Conservation (phyloP, 2,113 vertebrate genomes). For the Melanotaenia duboulayi region DNA sequence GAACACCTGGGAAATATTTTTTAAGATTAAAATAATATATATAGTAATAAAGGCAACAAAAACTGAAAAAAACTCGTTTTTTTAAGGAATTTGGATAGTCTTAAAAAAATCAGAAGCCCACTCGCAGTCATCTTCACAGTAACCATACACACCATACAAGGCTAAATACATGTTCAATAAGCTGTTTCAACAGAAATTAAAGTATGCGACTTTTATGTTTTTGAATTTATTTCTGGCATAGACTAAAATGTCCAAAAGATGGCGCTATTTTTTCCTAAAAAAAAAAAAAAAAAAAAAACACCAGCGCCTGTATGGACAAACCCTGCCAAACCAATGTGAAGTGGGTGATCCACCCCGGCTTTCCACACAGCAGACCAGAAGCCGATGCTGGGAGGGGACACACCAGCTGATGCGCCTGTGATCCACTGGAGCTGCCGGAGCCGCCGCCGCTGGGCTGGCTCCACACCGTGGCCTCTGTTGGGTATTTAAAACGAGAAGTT, state of each 20-base stretch:
- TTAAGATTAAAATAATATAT: no score
- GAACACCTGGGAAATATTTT: no score
- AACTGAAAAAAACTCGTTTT: no score
- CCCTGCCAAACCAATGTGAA: conserved; percentile 28
- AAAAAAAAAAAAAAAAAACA: no score
- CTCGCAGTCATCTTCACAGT: background rate
- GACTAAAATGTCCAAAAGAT: conserved; percentile 41
- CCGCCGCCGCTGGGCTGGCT: conserved; percentile 14
- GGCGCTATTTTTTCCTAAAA: conserved; percentile 25
- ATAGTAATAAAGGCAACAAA: no score
- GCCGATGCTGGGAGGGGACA: conserved; percentile 16
- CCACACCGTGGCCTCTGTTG: conserved; percentile 32
- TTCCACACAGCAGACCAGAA: conserved; percentile 15
- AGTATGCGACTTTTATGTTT: background rate
- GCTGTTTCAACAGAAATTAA: background rate
- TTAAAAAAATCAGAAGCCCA: background rate
- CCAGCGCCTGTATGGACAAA: background rate
- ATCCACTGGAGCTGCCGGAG: conserved; percentile 19
- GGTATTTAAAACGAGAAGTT: background rate
- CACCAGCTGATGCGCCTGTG: background rate
- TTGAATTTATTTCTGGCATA: background rate
- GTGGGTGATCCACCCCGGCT: background rate
- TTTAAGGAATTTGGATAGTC: no score
- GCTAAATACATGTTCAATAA: background rate
- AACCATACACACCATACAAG: background rate